Evolutionary conservation across 2,888 invertebrate genomes (phyloP).

Genomic region (Leucophenga maculata): DNA sequence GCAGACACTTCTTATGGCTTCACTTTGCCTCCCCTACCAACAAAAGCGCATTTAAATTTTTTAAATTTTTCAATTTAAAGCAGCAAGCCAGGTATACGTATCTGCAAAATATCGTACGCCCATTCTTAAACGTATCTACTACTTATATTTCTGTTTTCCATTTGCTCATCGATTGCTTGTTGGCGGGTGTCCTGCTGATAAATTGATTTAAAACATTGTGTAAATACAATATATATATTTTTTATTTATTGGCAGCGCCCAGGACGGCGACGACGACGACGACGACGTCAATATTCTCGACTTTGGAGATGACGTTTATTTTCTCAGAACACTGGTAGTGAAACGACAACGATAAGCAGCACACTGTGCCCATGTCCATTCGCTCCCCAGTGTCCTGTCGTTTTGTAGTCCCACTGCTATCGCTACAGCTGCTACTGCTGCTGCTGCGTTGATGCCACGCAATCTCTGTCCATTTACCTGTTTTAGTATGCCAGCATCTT

Average conservation of each 20-base stretch:
- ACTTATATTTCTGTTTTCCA: too few species aligned
- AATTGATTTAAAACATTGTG: slow-evolving; percentile 58
- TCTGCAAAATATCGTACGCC: too few species aligned
- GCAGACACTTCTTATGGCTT: slow-evolving; percentile 5
- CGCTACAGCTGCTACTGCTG: too few species aligned
- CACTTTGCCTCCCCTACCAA: too few species aligned
- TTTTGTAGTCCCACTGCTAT: background rate
- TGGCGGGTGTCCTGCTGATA: slow-evolving; percentile 47
- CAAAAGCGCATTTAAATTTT: too few species aligned
- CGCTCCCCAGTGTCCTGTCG: background rate
- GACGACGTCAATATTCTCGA: background rate
- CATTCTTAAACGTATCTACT: background rate
- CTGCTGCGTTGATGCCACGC: slow-evolving; percentile 8
- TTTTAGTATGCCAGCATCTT: background rate
- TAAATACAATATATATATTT: slow-evolving; percentile 45
- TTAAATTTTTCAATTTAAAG: slow-evolving; percentile 37
- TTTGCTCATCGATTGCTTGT: slow-evolving; percentile 15
- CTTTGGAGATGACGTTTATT: slow-evolving; percentile 2
- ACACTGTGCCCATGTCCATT: background rate
- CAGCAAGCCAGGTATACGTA: slow-evolving; percentile 30
- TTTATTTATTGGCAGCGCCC: slow-evolving; percentile 49
- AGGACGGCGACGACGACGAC: background rate
- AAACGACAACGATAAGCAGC: slow-evolving; percentile 23
- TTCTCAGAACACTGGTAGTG: background rate
- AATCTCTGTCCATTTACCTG: slow-evolving; percentile 21